These are phyloP conservation scores for Myrmecobius fasciatus DNA, from an alignment of 2,113 vertebrate genomes.

Conservation along the genomic window DNA sequence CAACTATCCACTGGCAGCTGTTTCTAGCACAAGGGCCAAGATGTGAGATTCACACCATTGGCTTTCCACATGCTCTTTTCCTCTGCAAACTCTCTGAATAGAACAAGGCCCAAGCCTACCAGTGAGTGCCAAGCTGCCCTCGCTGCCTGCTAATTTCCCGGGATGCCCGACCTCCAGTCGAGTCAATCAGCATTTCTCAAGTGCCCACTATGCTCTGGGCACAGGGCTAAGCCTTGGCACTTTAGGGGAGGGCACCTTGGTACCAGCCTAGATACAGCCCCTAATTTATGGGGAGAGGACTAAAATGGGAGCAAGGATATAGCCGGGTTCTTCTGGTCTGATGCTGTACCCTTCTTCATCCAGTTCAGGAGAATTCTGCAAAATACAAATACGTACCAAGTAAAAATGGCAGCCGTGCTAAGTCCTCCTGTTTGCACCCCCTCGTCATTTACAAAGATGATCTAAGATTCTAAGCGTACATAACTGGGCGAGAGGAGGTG, in stretches of 20 bases:
- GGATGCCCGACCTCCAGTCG: rapidly evolving
- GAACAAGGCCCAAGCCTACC: background rate
- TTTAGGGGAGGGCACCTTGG: background rate
- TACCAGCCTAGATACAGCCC: background rate
- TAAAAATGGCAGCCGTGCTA: conserved; percentile 6
- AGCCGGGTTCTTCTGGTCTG: conserved; percentile 93
- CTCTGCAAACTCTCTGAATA: background rate
- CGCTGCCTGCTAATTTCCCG: background rate
- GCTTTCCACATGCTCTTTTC: conserved; percentile 20
- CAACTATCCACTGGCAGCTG: background rate
- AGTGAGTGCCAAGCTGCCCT: background rate
- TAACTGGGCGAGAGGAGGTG: background rate
- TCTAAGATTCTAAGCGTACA: background rate
- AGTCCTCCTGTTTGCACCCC: background rate
- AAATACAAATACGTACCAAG: conserved; percentile 14
- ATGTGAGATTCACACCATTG: background rate
- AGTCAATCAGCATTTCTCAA: background rate
- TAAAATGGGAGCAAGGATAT: conserved; percentile 90
- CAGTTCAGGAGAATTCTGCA: conserved; percentile 95
- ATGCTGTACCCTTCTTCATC: conserved; percentile 98
- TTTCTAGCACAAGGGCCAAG: background rate
- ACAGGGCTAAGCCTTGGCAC: background rate
- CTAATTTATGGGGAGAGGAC: background rate
- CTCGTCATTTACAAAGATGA: background rate
- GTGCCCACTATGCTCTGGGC: background rate